A percentile compares a stretch with the other conserved stretches of the same genome.
phyloP scores from a whole-genome alignment of 2,888 invertebrate genomes.

The Pachycephus smyrnensis region DNA sequence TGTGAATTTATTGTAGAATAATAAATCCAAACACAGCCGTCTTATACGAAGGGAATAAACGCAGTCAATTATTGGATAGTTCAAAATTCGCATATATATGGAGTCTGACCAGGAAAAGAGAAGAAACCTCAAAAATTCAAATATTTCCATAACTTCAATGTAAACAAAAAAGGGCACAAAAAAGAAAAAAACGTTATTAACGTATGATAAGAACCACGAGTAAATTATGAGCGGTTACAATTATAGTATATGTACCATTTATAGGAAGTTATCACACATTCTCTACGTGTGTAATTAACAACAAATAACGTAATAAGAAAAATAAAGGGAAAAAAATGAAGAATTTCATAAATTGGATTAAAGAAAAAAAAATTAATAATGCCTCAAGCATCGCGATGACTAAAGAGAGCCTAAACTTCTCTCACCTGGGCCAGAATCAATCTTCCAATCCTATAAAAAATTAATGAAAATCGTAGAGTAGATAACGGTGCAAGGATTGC shows the following conservation, averaged over 20 bases:
- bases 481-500: constrained; percentile 74
- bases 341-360: neutral
- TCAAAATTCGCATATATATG: neutral
- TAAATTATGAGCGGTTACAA: neutral
- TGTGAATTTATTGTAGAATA: neutral
- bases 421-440: neutral
- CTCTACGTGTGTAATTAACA: neutral
- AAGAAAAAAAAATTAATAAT: neutral
- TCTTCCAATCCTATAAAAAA: neutral
- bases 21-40: neutral
- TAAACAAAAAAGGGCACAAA: neutral
- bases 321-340: neutral
- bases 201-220: neutral
- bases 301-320: neutral
- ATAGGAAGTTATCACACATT: neutral
- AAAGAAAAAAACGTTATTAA: neutral
- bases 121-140: neutral
- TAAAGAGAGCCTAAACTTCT: neutral
- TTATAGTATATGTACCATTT: neutral
- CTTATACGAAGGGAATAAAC: constrained; percentile 9
- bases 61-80: neutral
- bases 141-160: neutral
- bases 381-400: neutral
- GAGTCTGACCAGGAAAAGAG: neutral
- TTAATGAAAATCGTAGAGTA: constrained; percentile 74